Base-by-base conservation (phyloP, 2,888 invertebrate genomes). In the Eudemis profundana region DNA sequence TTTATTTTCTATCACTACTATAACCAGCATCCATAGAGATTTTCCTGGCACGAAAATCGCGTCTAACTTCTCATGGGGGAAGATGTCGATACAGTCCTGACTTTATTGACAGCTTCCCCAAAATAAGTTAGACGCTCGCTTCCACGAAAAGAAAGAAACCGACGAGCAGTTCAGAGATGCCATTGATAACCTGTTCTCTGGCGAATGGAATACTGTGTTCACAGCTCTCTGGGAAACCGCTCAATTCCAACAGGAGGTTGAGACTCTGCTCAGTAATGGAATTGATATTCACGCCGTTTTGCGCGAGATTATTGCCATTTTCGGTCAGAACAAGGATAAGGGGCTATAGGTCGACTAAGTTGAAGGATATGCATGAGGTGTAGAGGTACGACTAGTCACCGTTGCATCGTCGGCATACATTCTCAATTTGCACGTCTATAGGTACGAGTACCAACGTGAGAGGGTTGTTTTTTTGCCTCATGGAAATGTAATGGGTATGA, bases 161-260 rank as follows among this genome's bases (percentile, higher is more conserved):
- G 85, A 89, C 7, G 84, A 79, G 4, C 81, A 74, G 5, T 90
- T 90, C 75, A 81, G 68, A 46, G 72, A 68, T 0, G 84, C 89
- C 8, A 81, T 90, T 51, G 81, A 83, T 12, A 86, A 86, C 66
- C 75, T 90, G 1, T 47, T 78, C 5, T 81, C 84, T 21, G 84
- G 84, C 0, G 89, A 89, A 63, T 90, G 85, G 84, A 60, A 74
- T 0, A 42, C 75, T 4, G 68, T 82, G 3, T 84, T 79, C 66
- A 29, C 36, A 10, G 84, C 85, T 8, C 76, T 90, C 0, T 83
- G 82, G 83, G 74, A 79, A 0, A 90, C 70, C 61, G 80, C 82
- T 3, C 72, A 70, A 0, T 90, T 89, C 77, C 73, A 76, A 12
- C 74, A 75, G 1, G 87, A 89, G 70, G 77, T 82, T 0, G 61